Base-by-base conservation (phyloP, 2,797 vertebrate species). In the Forpus xanthops region DNA sequence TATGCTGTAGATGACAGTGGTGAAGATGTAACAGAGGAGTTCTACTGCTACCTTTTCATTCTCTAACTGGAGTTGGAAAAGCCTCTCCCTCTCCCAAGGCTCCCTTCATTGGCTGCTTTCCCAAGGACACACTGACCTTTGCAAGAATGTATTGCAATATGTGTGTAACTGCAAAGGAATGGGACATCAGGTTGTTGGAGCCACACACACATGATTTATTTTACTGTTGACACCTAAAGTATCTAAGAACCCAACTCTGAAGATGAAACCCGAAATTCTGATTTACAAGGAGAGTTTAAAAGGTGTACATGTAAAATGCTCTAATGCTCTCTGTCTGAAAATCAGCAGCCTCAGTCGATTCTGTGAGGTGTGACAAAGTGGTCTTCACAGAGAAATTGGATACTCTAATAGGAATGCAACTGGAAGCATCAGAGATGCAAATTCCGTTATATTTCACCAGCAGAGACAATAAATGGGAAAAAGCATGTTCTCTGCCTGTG, bases 81-180 rank as follows among this genome's bases (percentile, higher is more conserved):
- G 37, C 61, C 41, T 73, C 33, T 80, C 37, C 21, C 18, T 62
- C 9, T 87, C 24, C 2, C 0, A 8, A 44, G 45, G 58, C 61
- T 30, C 5, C 2, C 65, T 94, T 83, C 65, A 24, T 21, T 93
- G 94, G 89, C 90, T 71, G 28, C 39, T 83, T 93, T 96, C 93
- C 88, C 53, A 83, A 89, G 94, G 87, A 56, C 93, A 87, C 39
- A 1, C 16, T 93, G 93, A 96, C 92, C 90, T 87, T 96, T 78
- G 65, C 1, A 0, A 83, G 78, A 77, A 50, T 37, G 65, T 42
- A 58, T 35, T 82, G 49, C 15, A 23, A 16, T 85, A 52, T 83
- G 92, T 83, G 52, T 80, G 37, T 85, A 90, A 94, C 37, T 71
- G 49, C 68, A 85, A 89, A 90, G 53, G 87, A 97, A 83, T 71